Evolutionary conservation across 2,888 invertebrate genomes (phyloP).

Genomic region (Stratiomys singularior): DNA sequence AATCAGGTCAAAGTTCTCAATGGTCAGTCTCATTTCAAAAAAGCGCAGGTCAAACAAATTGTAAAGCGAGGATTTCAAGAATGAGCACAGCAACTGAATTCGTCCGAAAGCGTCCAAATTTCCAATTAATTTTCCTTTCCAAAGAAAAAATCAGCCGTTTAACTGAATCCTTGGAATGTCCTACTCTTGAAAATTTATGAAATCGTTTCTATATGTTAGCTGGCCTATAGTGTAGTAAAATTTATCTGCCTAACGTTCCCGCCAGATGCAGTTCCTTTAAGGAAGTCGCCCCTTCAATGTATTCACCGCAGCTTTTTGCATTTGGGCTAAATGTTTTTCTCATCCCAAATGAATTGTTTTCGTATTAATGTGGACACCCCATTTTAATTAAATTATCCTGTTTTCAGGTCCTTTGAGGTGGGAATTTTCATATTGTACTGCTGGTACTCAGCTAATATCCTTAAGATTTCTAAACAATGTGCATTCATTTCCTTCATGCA

Average conservation of each 20-base stretch:
- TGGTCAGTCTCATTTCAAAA: not conserved
- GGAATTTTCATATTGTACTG: not conserved
- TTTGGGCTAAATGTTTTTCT: not conserved
- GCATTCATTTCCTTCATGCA: not conserved
- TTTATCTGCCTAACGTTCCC: too few relatives aligned
- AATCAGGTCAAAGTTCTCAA: constrained; percentile 47
- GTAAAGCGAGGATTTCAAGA: not conserved
- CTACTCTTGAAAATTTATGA: too few relatives aligned
- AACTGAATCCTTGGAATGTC: too few relatives aligned
- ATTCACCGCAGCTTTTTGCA: too few relatives aligned
- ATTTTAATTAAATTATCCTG: constrained; percentile 46
- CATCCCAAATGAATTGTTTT: constrained; percentile 30
- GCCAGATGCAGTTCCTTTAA: too few relatives aligned
- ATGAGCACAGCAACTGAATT: too few relatives aligned
- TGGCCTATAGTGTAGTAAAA: too few relatives aligned
- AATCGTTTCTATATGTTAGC: too few relatives aligned
- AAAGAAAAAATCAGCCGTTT: too few relatives aligned
- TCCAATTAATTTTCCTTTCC: too few relatives aligned
- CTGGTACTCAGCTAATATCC: not conserved
- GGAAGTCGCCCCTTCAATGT: too few relatives aligned
- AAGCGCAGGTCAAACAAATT: constrained; percentile 6
- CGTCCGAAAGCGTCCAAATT: too few relatives aligned
- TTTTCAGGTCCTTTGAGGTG: constrained; percentile 21
- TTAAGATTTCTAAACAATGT: constrained; percentile 21
- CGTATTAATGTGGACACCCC: constrained; percentile 36